phyloP scores from a whole-genome alignment of 2,113 vertebrate species.

The Syngnathus scovelli region DNA sequence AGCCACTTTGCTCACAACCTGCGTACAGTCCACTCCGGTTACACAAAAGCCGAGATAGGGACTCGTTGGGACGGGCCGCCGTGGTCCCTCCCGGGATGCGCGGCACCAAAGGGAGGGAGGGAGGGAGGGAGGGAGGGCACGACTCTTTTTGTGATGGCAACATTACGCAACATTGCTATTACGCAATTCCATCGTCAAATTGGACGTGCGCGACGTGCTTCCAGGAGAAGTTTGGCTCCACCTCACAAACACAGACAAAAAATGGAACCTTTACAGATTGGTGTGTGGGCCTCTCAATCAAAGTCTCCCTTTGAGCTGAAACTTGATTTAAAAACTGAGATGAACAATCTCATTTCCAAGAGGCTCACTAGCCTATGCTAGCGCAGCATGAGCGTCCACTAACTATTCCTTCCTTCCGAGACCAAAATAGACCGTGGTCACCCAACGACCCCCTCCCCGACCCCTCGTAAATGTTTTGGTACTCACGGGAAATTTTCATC shows the following conservation, averaged over 20 bases:
- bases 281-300: too few relatives aligned
- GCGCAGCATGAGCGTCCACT: too few relatives aligned
- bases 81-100: too few relatives aligned
- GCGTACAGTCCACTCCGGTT: conserved; percentile 52
- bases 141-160: conserved; percentile 11
- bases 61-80: neutral
- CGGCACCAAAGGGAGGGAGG: neutral
- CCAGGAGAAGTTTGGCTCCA: neutral
- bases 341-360: too few relatives aligned
- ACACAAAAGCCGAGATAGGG: conserved; percentile 49
- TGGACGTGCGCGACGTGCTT: neutral
- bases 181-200: conserved; percentile 27
- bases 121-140: conserved; percentile 10
- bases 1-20: conserved; percentile 40
- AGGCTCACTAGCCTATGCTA: too few relatives aligned
- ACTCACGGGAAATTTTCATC: conserved; percentile 75
- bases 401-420: too few relatives aligned
- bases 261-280: too few relatives aligned
- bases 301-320: too few relatives aligned
- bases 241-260: neutral
- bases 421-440: too few relatives aligned
- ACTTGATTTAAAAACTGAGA: too few relatives aligned
- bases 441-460: neutral
- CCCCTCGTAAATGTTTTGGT: neutral
- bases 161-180: conserved; percentile 21